Evolutionary conservation across 2,113 vertebrate genomes (phyloP).

Genomic region (Phaethon lepturus): DNA sequence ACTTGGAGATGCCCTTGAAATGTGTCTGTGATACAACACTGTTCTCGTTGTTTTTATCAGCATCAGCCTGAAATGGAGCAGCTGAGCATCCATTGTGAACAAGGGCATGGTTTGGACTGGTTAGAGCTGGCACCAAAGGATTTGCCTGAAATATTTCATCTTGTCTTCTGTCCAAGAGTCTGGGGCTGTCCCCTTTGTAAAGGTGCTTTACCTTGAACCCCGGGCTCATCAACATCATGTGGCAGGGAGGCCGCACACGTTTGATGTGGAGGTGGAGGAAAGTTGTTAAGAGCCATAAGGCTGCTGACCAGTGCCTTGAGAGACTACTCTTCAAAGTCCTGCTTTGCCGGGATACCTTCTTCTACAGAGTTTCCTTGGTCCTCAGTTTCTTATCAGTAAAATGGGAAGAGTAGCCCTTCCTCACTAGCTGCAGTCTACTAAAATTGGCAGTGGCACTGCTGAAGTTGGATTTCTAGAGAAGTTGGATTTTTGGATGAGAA

Average conservation of each 20-base stretch:
- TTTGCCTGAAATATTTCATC: neutral
- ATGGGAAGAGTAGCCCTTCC: neutral
- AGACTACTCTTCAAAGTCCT: neutral
- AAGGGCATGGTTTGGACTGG: neutral
- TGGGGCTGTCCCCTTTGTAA: neutral
- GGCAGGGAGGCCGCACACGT: neutral
- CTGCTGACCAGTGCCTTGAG: neutral
- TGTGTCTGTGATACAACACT: accelerated
- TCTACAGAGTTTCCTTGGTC: neutral
- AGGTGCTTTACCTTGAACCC: neutral
- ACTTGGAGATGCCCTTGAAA: neutral
- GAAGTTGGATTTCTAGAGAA: neutral
- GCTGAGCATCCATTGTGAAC: neutral
- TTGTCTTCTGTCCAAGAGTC: neutral
- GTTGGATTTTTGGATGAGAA: neutral
- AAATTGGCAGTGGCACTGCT: neutral
- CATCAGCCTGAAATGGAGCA: neutral
- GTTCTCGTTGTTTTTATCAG: neutral
- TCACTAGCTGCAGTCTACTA: neutral
- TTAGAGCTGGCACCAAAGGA: neutral
- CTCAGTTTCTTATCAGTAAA: neutral
- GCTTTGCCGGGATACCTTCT: neutral
- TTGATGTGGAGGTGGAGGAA: neutral
- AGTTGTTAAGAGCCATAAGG: neutral
- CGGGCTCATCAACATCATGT: neutral